Conservation (phyloP, 2,888 invertebrate genomes). For the Buathra laborator region DNA sequence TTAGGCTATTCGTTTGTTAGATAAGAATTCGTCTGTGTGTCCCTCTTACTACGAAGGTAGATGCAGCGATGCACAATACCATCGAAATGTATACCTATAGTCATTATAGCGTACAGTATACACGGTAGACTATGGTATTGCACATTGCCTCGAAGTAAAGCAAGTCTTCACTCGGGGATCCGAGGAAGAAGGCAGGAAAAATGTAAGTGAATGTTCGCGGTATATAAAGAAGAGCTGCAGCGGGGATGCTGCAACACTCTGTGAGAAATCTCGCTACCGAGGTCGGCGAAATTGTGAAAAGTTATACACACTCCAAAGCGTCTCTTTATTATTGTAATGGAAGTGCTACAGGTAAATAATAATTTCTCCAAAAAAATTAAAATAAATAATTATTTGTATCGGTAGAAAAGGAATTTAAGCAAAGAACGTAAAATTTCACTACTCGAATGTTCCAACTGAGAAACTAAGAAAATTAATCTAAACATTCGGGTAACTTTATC, state of each 20-base stretch:
- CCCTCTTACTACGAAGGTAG: not conserved
- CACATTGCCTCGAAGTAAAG: constrained; percentile 68
- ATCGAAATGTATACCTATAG: constrained; percentile 5
- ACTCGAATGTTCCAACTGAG: too few species aligned
- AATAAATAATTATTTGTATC: too few species aligned
- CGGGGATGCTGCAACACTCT: constrained; percentile 74
- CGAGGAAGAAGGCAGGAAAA: constrained; percentile 71
- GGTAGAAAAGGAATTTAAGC: too few species aligned
- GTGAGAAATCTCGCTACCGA: constrained; percentile 66
- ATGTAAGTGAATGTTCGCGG: constrained; percentile 80
- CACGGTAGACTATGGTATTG: constrained; percentile 44
- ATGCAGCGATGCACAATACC: constrained; percentile 15
- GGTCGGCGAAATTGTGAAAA: constrained; percentile 73
- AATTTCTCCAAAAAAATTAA: not conserved
- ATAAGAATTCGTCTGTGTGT: constrained; percentile 5
- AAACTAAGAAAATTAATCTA: too few species aligned
- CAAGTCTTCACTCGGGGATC: constrained; percentile 63
- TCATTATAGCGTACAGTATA: constrained; percentile 16
- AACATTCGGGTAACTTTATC: too few species aligned
- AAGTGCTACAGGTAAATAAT: constrained; percentile 58
- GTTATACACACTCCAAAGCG: constrained; percentile 47
- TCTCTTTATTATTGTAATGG: constrained; percentile 60
- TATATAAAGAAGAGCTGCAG: constrained; percentile 76
- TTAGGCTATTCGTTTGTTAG: not conserved
- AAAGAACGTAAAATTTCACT: too few species aligned